Base-by-base conservation (phyloP, 2,888 invertebrate species). In the Sthenelais limicola region DNA sequence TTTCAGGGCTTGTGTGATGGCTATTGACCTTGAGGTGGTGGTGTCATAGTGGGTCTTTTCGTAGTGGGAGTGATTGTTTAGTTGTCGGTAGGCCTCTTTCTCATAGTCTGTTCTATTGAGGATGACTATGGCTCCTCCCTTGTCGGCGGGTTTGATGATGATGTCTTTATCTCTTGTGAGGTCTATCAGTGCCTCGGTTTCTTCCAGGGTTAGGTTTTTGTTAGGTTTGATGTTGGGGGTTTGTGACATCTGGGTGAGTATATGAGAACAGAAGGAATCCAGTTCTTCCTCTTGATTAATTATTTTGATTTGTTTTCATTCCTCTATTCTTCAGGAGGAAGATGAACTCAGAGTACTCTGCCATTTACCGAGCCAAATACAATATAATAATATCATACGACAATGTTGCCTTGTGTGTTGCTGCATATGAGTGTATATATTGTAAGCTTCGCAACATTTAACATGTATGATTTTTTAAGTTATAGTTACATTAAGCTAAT, bases 101-200 rank as follows among this genome's bases (percentile, higher is more conserved):
- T 38, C 21, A 43, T 66, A 66, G 43, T 66, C 66, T 5, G 24
- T 66, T 15, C 26, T 66, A 12, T 66, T 28, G 32, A 66, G 30
- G n/a, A 66, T 35, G 3, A 66, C 66, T 5, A 66, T 43, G n/a
- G 66, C 66, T 18, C 66, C 66, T 3, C 66, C 66, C 33, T 66
- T 66, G 43, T 66, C 66, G 1, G 66, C 66, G 35, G 3, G n/a
- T 66, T 66, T 2, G 30, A 66, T 33, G 4, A 38, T 43, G 24
- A 66, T 66, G 2, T 30, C 15, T 12, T n/a, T 15, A 38, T 66
- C 43, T 12, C 26, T 38, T 9, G 5, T 12, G 18, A 66, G 66
- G 15, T 66, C 66, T 15, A 28, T 15, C 7, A 56, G 26, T 18
- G 56, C 56, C n/a, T 30, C 30, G 30, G n/a, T 18, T 56, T 56